These are phyloP conservation scores for Zoroaster sp. DNA, from an alignment of 53 echinoderm and acorn worm genomes.

Conservation along the genomic window DNA sequence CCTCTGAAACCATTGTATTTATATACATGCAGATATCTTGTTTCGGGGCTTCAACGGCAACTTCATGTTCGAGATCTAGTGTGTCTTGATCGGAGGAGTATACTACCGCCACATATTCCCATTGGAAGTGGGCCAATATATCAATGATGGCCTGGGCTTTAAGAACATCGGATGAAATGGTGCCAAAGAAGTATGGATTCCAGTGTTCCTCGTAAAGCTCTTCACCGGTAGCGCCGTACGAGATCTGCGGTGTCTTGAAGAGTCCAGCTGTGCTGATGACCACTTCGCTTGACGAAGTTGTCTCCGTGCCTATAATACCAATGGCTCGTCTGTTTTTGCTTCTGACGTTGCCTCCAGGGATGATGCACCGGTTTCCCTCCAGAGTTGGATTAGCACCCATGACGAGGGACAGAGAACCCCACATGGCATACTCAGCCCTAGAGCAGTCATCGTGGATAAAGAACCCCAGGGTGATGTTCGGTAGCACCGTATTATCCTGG, in stretches of 20 bases:
- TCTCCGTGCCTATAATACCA: conserved; percentile 3
- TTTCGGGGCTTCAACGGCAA: background rate
- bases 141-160: conserved; percentile 28
- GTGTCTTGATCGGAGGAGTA: background rate
- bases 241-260: conserved; percentile 12
- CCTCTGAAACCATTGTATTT: background rate
- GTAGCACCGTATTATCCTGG: conserved; percentile 2
- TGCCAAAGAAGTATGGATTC: conserved; percentile 22
- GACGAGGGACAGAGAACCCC: conserved; percentile 10
- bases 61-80: background rate
- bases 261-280: background rate
- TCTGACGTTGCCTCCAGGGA: background rate
- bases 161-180: conserved; percentile 6
- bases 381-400: background rate
- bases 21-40: background rate
- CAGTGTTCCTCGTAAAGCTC: background rate
- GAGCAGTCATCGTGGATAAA: conserved; percentile 47
- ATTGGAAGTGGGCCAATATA: background rate
- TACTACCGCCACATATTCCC: conserved; percentile 5
- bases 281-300: conserved; percentile 20
- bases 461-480: conserved; percentile 34
- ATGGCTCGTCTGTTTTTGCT: background rate
- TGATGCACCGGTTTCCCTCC: background rate
- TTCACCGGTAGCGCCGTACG: conserved; percentile 22
- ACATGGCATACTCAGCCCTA: conserved; percentile 18